Evolutionary conservation across 2,888 invertebrate species (phyloP), one percentile per base, ranked within the genome.

Genomic region (Hybos culiciformis): DNA sequence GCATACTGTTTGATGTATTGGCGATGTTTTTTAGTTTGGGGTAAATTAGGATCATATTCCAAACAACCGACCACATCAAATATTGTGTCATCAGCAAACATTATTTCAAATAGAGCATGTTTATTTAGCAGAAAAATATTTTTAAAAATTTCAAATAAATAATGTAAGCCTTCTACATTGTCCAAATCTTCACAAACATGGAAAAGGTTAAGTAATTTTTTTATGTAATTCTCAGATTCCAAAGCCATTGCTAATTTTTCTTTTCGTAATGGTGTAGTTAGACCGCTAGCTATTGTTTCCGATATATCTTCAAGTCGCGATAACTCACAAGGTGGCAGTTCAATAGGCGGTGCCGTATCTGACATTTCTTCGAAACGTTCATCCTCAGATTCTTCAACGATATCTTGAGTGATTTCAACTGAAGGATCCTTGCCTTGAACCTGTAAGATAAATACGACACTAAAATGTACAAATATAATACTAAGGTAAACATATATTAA

Each of bases 341-440:
- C 93, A 51, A 96, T 86, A 23, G 93, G 88, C 47, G 91, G 90
- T 40, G 87, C 88, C 53, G 87, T 83, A 62, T 94, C 94, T 41
- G 90, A 85, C 80, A 92, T 88, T 59, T 96, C 94, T 69, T 96
- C 94, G 65, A 90, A 93, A 39, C 92, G 75, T 60, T 96, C 94
- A 76, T 96, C 94, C 72, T 92, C 92, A 1, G 90, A 90, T 62
- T 93, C 92, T 66, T 93, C 92, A 5, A 92, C 90, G 54, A 92
- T 87, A 55, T 93, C 92, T 68, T 96, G 96, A 39, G 96, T 96
- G 49, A 96, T 91, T 67, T 96, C 93, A 47, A 96, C 93, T 20
- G 93, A 92, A 32, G 97, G 97, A 72, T 98, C 97, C 68, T 94
- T 94, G 29, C 97, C 97, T 75, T 99, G 98, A 31, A 98, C 91